Base-by-base conservation (phyloP, 2,113 vertebrate genomes). In the Forbesichthys agassizii region DNA sequence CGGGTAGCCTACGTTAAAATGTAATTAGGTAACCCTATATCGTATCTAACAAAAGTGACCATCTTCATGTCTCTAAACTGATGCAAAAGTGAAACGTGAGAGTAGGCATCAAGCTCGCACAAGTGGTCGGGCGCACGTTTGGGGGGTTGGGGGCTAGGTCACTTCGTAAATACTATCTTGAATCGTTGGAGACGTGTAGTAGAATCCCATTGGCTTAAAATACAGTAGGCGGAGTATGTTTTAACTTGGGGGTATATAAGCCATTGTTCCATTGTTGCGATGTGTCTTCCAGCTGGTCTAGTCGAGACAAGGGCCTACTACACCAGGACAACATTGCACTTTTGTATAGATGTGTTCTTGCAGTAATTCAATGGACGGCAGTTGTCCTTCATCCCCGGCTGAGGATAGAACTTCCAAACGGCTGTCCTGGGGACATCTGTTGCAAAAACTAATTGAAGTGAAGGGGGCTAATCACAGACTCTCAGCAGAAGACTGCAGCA, bases 101-200 rank as follows among this genome's bases (percentile, higher is more conserved):
- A 1, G 36, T 5, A 27, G 27, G 27, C 27, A 27, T 27, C 27
- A 42, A 2, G 36, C 36, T 42, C 36, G 36, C 36, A 42, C 36
- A 42, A 42, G 36, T 6, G 58, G 64, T 46, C 46, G 3, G 66
- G 5, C 5, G 9, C 27, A 36, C 14, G 47, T 11, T 56, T 12
- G 53, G 53, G 27, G 14, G 36, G 6, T 54, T 5, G 14, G 16
- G 69, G 66, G 12, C 0, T 11, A 64, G 27, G 61, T 7, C n/a
- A 3, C 13, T 33, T 79, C 68, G 61, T 80, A 75, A 65, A 69
- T 72, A 11, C 60, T 56, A 11, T 11, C 58, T 36, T 89, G 92
- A 94, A 89, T 88, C 95, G 91, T 88, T 87, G 90, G 63, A 92
- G 91, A 96, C 95, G 95, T 96, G 95, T 85, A 83, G 88, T 84